Conservation (phyloP, 2,888 invertebrate species). For the Neoaliturus tenellus region DNA sequence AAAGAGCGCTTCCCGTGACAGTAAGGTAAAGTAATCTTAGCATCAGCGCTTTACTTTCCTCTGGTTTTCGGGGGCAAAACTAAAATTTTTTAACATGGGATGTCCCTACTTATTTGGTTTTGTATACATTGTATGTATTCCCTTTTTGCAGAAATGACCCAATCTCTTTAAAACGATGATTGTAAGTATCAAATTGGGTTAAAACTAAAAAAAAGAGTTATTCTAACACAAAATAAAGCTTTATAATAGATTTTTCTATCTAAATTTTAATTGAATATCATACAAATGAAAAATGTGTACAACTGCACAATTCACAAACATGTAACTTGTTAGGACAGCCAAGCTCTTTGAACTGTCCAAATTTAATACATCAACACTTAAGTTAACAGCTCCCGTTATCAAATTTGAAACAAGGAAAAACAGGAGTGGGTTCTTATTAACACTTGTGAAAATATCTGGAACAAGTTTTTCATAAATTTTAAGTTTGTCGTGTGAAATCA, state of each 20-base stretch:
- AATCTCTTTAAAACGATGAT: too few relatives aligned
- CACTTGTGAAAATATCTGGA: conserved; percentile 80
- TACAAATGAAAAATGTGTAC: background rate
- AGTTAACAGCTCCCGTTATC: conserved; percentile 51
- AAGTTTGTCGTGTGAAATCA: conserved; percentile 22
- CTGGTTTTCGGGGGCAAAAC: too few relatives aligned
- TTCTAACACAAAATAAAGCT: background rate
- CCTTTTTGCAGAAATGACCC: too few relatives aligned
- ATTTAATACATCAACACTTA: conserved; percentile 35
- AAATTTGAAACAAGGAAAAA: conserved; percentile 53
- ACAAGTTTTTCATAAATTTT: background rate
- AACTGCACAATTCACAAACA: conserved; percentile 38
- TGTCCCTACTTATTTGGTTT: too few relatives aligned
- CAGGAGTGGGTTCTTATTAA: conserved; percentile 74
- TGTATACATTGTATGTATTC: too few relatives aligned
- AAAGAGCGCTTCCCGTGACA: too few relatives aligned
- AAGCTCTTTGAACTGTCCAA: conserved; percentile 42
- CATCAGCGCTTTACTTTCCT: too few relatives aligned
- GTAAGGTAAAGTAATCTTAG: too few relatives aligned
- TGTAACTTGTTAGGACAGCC: conserved; percentile 37
- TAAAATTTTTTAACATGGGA: too few relatives aligned
- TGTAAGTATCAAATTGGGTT: too few relatives aligned
- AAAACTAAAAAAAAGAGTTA: too few relatives aligned
- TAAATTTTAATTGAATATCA: conserved; percentile 29
- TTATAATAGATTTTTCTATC: background rate